These are phyloP conservation scores for Aphidoletes aphidimyza DNA, from an alignment of 2,888 invertebrate species.

Conservation along the genomic window DNA sequence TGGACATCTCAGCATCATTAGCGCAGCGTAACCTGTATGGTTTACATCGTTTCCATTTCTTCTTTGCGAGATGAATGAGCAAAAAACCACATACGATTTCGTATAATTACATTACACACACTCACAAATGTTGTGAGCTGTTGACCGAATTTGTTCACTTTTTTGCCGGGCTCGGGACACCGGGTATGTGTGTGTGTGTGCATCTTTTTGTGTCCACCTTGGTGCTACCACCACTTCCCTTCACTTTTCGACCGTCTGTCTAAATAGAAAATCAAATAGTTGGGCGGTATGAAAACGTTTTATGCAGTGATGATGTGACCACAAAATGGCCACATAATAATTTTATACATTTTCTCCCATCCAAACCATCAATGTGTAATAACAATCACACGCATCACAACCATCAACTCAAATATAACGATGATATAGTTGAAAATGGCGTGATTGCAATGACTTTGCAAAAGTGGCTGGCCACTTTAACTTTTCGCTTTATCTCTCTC, in stretches of 20 bases:
- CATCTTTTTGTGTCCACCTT: too few species aligned
- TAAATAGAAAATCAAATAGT: background rate
- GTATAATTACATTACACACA: conserved; percentile 7
- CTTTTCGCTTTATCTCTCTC: too few species aligned
- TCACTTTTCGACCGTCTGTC: background rate
- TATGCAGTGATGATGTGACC: conserved; percentile 46
- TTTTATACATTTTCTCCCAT: background rate
- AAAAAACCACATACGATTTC: background rate
- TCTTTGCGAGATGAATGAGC: background rate
- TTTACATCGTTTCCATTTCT: background rate
- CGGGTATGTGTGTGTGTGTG: too few species aligned
- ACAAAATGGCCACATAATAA: conserved; percentile 38
- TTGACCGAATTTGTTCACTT: background rate
- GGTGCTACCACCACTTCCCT: too few species aligned
- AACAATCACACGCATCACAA: conserved; percentile 44
- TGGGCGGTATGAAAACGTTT: background rate
- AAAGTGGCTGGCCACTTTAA: conserved; percentile 34
- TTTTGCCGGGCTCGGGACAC: background rate
- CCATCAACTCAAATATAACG: conserved; percentile 27
- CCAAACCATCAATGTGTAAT: conserved; percentile 13
- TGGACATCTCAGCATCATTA: background rate
- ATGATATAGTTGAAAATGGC: conserved; percentile 43
- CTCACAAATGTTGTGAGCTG: conserved; percentile 4
- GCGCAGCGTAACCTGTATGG: background rate
- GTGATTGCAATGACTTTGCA: conserved; percentile 46